These are phyloP conservation scores for Holacanthus passer DNA, from an alignment of 2,113 vertebrate species.

Conservation along the genomic window DNA sequence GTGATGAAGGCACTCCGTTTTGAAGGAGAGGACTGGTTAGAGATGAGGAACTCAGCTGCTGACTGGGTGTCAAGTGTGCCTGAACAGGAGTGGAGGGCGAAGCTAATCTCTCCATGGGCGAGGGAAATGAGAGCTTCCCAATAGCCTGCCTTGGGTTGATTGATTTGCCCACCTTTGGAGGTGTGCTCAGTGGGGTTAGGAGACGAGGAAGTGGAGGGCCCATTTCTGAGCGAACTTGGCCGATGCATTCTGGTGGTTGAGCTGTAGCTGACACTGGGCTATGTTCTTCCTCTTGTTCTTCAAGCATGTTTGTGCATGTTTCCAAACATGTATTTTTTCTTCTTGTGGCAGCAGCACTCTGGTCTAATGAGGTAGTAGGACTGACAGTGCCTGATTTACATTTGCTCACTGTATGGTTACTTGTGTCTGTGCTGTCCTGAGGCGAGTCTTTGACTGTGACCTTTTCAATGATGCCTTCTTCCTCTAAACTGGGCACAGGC, in stretches of 20 bases:
- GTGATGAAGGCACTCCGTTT: constrained; percentile 87
- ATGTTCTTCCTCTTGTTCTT: neutral
- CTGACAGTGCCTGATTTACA: neutral
- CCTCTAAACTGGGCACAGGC: neutral
- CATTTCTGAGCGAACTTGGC: constrained; percentile 88
- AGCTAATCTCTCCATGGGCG: constrained; percentile 78
- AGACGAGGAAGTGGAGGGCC: constrained; percentile 92
- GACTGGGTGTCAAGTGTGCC: constrained; percentile 73
- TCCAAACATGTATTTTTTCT: neutral
- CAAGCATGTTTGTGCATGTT: neutral
- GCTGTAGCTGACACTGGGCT: constrained; percentile 58
- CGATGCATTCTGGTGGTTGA: constrained; percentile 80
- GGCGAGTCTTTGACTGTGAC: neutral
- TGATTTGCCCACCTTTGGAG: constrained; percentile 81
- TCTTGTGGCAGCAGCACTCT: neutral
- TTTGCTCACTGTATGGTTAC: neutral
- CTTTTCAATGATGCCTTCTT: neutral
- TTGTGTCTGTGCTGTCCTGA: neutral
- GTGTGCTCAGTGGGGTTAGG: constrained; percentile 89
- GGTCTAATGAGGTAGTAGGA: neutral
- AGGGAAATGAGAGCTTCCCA: constrained; percentile 81
- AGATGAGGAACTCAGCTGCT: constrained; percentile 74
- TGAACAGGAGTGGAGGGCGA: constrained; percentile 77
- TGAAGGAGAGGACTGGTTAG: constrained; percentile 82
- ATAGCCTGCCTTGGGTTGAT: constrained; percentile 81